These are phyloP conservation scores for Vicugna pacos DNA, from an alignment of 2,113 vertebrate genomes.

Conservation along the genomic window DNA sequence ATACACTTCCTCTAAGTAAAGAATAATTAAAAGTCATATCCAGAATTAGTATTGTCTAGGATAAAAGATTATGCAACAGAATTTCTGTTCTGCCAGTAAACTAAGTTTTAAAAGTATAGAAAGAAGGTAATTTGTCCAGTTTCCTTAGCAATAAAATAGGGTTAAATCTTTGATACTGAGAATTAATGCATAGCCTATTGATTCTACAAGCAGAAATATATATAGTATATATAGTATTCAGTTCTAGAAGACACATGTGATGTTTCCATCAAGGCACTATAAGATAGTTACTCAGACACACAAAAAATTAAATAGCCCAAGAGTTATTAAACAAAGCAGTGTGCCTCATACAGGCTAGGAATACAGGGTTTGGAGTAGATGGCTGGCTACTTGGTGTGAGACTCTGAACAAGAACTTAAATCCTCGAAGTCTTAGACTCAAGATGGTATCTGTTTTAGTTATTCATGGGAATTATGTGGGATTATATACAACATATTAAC, in stretches of 20 bases:
- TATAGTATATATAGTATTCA: not conserved
- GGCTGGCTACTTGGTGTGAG: not conserved
- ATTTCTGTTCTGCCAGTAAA: conserved; percentile 11
- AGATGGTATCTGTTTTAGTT: conserved; percentile 12
- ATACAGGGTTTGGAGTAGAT: not conserved
- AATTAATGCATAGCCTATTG: not conserved
- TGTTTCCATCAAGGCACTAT: not conserved
- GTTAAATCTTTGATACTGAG: conserved; percentile 21
- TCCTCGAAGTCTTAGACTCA: not conserved
- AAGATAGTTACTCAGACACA: not conserved
- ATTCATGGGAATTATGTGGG: not conserved
- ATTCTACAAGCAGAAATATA: conserved; percentile 13
- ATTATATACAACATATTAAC: conserved; percentile 45
- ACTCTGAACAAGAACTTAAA: conserved; percentile 33
- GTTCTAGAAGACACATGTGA: not conserved
- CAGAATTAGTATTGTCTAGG: not conserved
- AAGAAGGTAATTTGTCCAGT: not conserved
- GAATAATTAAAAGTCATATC: not conserved
- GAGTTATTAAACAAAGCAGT: not conserved
- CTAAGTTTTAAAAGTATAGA: not conserved
- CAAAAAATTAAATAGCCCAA: conserved; percentile 1
- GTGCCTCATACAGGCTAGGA: not conserved
- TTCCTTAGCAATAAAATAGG: conserved; percentile 6
- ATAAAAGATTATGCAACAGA: not conserved
- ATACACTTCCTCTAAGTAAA: not conserved